Conservation (phyloP, 2,797 vertebrate genomes). For the Myoxocephalus aenaeus region DNA sequence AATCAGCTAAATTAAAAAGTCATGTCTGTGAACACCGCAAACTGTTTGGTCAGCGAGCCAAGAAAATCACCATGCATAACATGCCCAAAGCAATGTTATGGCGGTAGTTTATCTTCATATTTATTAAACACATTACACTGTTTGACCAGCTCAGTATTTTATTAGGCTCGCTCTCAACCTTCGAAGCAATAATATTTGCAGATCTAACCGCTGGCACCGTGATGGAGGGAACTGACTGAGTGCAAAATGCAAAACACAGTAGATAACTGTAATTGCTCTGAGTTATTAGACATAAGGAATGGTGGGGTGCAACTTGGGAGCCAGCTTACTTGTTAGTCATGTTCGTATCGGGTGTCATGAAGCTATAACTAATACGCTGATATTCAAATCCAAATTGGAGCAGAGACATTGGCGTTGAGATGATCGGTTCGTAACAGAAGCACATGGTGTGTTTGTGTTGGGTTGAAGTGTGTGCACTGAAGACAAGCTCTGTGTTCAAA, state of each 20-base stretch:
- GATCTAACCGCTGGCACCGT: slow-evolving; percentile 12
- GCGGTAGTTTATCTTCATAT: slow-evolving; percentile 24
- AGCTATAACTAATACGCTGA: neutral
- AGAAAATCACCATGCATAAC: slow-evolving; percentile 43
- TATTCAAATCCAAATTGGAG: neutral
- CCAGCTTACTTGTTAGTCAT: neutral
- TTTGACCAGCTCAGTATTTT: slow-evolving; percentile 17
- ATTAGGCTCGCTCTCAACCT: neutral
- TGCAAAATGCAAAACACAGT: slow-evolving; percentile 4
- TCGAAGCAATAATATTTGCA: neutral
- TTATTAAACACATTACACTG: neutral
- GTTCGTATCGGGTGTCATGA: slow-evolving; percentile 7
- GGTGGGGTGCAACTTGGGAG: neutral
- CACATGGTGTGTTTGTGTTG: slow-evolving; percentile 1
- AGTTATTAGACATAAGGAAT: slow-evolving; percentile 7
- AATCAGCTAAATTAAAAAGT: slow-evolving; percentile 54
- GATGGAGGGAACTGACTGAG: neutral
- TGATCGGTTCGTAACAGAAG: neutral
- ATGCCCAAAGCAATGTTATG: slow-evolving; percentile 39
- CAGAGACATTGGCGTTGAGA: slow-evolving; percentile 17
- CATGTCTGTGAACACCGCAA: slow-evolving; percentile 33
- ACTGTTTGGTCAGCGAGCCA: slow-evolving; percentile 18
- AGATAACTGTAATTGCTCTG: slow-evolving; percentile 11
- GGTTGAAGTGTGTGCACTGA: slow-evolving; percentile 12
- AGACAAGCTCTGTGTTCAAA: neutral